These are phyloP conservation scores for Scopus umbretta DNA, from an alignment of 2,113 vertebrate species.

Conservation along the genomic window DNA sequence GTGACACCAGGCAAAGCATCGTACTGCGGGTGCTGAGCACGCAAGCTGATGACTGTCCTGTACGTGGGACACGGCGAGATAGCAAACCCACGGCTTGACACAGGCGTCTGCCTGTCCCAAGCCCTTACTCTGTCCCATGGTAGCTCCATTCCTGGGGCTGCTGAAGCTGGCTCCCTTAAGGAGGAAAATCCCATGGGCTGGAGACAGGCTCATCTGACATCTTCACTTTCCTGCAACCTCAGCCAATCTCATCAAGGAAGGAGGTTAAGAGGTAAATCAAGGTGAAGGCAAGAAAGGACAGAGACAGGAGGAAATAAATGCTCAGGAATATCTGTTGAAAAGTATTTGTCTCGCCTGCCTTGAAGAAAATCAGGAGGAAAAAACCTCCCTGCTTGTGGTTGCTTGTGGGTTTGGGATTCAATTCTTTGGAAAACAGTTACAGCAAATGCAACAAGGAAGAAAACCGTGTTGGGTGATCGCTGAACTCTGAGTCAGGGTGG, in stretches of 20 bases:
- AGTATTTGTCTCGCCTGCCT: neutral
- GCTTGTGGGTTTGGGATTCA: neutral
- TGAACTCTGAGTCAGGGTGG: neutral
- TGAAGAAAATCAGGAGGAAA: neutral
- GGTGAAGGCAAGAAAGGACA: constrained; percentile 42
- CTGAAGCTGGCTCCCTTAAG: neutral
- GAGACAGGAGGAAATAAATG: neutral
- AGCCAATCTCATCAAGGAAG: constrained; percentile 18
- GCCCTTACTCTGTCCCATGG: neutral
- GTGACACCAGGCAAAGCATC: neutral
- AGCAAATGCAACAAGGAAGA: neutral
- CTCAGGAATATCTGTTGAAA: neutral
- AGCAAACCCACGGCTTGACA: neutral
- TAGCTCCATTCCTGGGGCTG: neutral
- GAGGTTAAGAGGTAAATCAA: neutral
- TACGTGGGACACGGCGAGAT: rapidly evolving
- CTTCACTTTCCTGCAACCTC: neutral
- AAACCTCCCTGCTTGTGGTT: neutral
- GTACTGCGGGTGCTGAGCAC: rapidly evolving
- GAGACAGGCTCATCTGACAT: neutral
- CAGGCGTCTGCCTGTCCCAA: neutral
- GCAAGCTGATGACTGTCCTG: neutral
- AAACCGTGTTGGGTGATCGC: neutral
- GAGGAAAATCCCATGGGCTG: neutral
- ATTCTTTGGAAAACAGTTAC: neutral